phyloP scores from a whole-genome alignment of 2,113 vertebrate genomes.

The Corvus cornix region DNA sequence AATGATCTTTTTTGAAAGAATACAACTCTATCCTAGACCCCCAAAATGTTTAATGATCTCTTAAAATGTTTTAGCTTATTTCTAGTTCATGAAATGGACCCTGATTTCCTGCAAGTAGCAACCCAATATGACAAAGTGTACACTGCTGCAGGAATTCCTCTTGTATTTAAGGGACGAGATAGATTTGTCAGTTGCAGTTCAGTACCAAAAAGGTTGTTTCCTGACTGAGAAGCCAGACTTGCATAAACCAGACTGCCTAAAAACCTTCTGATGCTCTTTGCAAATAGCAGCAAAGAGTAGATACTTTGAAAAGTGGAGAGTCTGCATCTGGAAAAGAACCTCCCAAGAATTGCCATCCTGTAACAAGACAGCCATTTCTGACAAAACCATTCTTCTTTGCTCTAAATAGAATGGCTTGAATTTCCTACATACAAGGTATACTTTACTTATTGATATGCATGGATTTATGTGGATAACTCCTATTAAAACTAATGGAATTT shows the following conservation, averaged over 20 bases:
- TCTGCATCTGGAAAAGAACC: not conserved
- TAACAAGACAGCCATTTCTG: not conserved
- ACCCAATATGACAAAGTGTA: not conserved
- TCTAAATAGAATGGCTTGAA: slow-evolving; percentile 29
- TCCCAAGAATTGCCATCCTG: not conserved
- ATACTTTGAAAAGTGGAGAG: not conserved
- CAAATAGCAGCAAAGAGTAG: not conserved
- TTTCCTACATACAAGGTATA: slow-evolving; percentile 1
- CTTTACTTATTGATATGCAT: not conserved
- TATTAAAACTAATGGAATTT: slow-evolving; percentile 50
- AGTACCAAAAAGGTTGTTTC: not conserved
- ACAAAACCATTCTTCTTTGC: not conserved
- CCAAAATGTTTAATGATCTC: not conserved
- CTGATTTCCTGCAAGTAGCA: not conserved
- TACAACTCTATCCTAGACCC: not conserved
- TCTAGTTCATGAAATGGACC: not conserved
- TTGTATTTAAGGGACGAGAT: not conserved
- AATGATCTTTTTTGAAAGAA: not conserved
- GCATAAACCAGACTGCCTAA: not conserved
- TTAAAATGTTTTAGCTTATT: not conserved
- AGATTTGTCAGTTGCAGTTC: not conserved
- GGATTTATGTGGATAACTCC: slow-evolving; percentile 38
- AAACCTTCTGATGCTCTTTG: not conserved
- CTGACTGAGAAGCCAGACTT: not conserved
- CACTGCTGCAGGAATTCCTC: not conserved